Conservation (phyloP, 2,113 vertebrate genomes). For the Cisticola juncidis region DNA sequence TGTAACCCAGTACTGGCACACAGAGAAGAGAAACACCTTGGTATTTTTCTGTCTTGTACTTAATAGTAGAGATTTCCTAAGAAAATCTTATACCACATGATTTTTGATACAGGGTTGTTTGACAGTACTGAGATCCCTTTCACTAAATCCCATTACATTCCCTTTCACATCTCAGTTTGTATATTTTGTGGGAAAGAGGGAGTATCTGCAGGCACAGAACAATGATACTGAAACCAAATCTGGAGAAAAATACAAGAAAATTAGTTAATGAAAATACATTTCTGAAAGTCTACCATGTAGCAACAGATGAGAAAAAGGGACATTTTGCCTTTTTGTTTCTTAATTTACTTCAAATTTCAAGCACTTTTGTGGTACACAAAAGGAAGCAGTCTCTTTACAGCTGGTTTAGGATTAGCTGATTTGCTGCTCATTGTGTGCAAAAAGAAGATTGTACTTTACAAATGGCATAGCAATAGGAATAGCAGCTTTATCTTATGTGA, state of each 20-base stretch:
- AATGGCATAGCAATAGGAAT: background rate
- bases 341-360: background rate
- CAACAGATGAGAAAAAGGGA: background rate
- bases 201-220: background rate
- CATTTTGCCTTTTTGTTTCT: background rate
- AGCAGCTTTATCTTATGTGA: background rate
- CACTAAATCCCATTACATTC: background rate
- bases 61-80: background rate
- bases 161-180: background rate
- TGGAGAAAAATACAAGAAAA: background rate
- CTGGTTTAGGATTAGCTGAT: background rate
- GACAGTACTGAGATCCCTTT: background rate
- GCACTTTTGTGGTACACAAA: background rate
- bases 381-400: background rate
- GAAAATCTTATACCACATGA: background rate
- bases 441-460: background rate
- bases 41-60: background rate
- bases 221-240: background rate
- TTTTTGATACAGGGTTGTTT: background rate
- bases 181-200: background rate
- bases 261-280: background rate
- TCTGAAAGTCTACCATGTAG: background rate
- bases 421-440: background rate
- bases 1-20: rapidly evolving
- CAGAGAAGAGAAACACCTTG: background rate